Evolutionary conservation across 2,888 invertebrate genomes (phyloP).

Genomic region (Adineta ricciae): DNA sequence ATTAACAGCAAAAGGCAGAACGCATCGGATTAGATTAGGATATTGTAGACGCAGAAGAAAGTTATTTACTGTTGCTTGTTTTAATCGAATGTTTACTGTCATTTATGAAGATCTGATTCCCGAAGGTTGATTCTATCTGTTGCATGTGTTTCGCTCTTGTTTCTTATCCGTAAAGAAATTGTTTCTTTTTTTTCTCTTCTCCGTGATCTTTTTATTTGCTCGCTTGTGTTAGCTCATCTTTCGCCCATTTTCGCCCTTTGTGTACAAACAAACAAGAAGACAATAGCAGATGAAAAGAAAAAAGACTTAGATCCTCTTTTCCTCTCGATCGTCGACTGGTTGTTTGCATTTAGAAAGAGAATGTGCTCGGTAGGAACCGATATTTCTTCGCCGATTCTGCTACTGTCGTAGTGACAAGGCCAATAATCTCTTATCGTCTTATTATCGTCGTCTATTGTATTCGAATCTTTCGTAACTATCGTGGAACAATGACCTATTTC

Average conservation of each 20-base stretch:
- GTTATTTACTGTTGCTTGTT: not conserved
- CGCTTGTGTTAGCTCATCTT: not conserved
- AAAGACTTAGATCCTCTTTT: not conserved
- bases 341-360: not conserved
- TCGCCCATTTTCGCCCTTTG: not conserved
- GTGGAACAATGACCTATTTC: not conserved
- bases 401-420: not conserved
- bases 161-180: not conserved
- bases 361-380: not conserved
- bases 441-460: not conserved
- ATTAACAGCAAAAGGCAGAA: not conserved
- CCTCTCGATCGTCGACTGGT: not conserved
- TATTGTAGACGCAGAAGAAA: too few relatives aligned
- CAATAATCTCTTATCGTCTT: not conserved
- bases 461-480: not conserved
- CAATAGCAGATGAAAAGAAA: not conserved
- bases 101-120: not conserved
- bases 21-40: too few relatives aligned
- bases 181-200: not conserved
- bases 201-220: not conserved
- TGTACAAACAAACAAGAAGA: not conserved
- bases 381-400: not conserved
- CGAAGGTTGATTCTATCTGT: not conserved
- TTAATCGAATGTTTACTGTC: not conserved
- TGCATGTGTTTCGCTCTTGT: not conserved